Conservation (phyloP, 2,113 vertebrate species). For the Grammomys dolichurus region DNA sequence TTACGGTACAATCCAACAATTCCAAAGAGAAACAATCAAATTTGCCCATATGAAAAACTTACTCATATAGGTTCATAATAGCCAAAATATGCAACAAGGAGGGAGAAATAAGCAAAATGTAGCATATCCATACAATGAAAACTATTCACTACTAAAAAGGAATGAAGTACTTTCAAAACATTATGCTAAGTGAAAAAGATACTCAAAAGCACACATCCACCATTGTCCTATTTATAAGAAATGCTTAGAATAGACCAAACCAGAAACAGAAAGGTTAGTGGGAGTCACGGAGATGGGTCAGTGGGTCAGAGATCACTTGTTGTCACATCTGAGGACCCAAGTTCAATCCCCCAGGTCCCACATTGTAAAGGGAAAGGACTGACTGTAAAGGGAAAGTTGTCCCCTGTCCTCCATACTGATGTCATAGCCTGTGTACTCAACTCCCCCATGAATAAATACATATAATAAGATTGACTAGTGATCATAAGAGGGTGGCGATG, state of each 20-base stretch:
- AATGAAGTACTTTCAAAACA: constrained; percentile 43
- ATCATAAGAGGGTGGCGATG: background rate
- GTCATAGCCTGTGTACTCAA: too few species aligned
- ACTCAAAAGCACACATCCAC: background rate
- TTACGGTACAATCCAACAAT: background rate
- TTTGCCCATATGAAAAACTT: background rate
- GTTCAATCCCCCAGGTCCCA: background rate
- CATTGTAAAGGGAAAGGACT: background rate
- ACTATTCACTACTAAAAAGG: constrained; percentile 25
- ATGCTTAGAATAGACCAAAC: constrained; percentile 30
- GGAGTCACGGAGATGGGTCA: background rate
- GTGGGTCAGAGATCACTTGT: background rate
- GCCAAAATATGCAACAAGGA: constrained; percentile 37
- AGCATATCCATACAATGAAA: background rate
- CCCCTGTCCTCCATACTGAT: background rate
- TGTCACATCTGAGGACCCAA: background rate
- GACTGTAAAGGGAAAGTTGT: background rate
- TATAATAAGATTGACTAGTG: background rate
- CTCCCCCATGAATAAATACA: background rate
- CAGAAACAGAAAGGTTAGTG: constrained; percentile 53
- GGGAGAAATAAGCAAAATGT: constrained; percentile 26
- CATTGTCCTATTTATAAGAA: constrained; percentile 48
- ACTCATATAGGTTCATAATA: background rate
- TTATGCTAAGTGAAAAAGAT: constrained; percentile 48
- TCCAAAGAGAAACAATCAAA: constrained; percentile 37